Evolutionary conservation across 2,113 vertebrate species (phyloP).

Genomic region (Corydoras maculifer): DNA sequence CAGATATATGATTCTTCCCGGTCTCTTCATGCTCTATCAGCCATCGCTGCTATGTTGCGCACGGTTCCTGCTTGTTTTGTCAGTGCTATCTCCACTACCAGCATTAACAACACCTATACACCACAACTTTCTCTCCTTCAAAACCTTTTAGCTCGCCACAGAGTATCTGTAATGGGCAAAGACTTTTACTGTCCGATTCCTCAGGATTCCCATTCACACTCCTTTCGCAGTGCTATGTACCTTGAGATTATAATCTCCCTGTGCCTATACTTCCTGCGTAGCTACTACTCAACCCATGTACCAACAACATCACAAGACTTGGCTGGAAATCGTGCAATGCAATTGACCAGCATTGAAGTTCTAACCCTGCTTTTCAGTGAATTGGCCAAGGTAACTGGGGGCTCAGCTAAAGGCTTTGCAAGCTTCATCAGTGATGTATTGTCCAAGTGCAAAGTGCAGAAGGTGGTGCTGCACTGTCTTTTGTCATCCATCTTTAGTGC

Average conservation of each 20-base stretch:
- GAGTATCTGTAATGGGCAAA: conserved; percentile 96
- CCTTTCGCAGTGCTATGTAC: conserved; percentile 96
- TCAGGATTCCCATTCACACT: conserved; percentile 86
- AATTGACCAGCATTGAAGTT: conserved; percentile 95
- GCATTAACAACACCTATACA: conserved; percentile 92
- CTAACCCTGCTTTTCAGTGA: conserved; percentile 89
- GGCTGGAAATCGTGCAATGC: conserved; percentile 94
- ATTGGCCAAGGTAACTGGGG: conserved; percentile 86
- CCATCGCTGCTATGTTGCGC: conserved; percentile 88
- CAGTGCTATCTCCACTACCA: conserved; percentile 94
- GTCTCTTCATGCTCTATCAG: conserved; percentile 88
- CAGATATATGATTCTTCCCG: conserved; percentile 94
- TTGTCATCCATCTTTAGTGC: conserved; percentile 93
- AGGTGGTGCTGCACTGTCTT: conserved; percentile 91
- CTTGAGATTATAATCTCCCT: conserved; percentile 96
- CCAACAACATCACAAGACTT: conserved; percentile 83
- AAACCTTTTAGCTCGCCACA: conserved; percentile 90
- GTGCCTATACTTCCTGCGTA: conserved; percentile 89
- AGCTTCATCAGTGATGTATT: conserved; percentile 96
- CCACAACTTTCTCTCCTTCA: conserved; percentile 93
- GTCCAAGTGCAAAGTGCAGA: conserved; percentile 97
- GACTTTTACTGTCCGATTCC: conserved; percentile 97
- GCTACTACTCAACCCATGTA: conserved; percentile 90
- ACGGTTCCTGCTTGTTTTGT: conserved; percentile 87
- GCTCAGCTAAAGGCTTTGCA: conserved; percentile 92